phyloP scores from a whole-genome alignment of 2,888 invertebrate species.

The Napeogenes sylphis region DNA sequence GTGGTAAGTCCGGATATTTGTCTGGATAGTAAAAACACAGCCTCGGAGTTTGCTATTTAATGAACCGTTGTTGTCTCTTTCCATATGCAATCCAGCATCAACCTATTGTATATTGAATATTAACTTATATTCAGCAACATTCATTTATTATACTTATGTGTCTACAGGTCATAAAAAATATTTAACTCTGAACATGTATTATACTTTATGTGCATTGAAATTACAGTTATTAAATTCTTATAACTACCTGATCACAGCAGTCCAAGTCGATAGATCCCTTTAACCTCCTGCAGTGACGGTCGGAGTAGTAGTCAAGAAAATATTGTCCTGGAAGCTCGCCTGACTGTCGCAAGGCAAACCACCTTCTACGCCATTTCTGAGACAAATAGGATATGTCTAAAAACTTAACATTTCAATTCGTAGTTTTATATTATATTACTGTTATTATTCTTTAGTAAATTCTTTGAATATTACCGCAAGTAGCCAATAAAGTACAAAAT shows the following conservation, averaged over 20 bases:
- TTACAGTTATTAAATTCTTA: too few relatives aligned
- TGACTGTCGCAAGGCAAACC: slow-evolving; percentile 94
- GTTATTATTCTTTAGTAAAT: slow-evolving; percentile 29
- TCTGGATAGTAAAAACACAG: slow-evolving; percentile 91
- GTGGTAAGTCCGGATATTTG: slow-evolving; percentile 92
- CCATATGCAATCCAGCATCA: slow-evolving; percentile 90
- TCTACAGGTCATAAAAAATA: slow-evolving; percentile 9
- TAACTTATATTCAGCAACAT: neutral
- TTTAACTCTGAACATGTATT: neutral
- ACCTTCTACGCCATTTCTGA: slow-evolving; percentile 96
- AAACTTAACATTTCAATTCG: neutral
- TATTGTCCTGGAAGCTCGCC: slow-evolving; percentile 96
- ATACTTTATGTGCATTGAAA: too few relatives aligned
- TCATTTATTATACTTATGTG: neutral
- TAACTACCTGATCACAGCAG: slow-evolving; percentile 93
- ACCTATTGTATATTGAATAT: slow-evolving; percentile 69
- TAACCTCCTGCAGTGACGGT: slow-evolving; percentile 88
- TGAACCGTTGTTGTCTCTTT: slow-evolving; percentile 87
- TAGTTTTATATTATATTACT: slow-evolving; percentile 10
- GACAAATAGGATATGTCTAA: slow-evolving; percentile 7
- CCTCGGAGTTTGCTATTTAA: slow-evolving; percentile 77
- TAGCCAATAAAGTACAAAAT: slow-evolving; percentile 28
- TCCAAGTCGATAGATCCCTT: slow-evolving; percentile 96
- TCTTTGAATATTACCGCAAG: slow-evolving; percentile 17
- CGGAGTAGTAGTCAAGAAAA: slow-evolving; percentile 95